These are phyloP conservation scores for Cacajao melanocephalus DNA, from an alignment of 2,797 vertebrate genomes.

Conservation along the genomic window DNA sequence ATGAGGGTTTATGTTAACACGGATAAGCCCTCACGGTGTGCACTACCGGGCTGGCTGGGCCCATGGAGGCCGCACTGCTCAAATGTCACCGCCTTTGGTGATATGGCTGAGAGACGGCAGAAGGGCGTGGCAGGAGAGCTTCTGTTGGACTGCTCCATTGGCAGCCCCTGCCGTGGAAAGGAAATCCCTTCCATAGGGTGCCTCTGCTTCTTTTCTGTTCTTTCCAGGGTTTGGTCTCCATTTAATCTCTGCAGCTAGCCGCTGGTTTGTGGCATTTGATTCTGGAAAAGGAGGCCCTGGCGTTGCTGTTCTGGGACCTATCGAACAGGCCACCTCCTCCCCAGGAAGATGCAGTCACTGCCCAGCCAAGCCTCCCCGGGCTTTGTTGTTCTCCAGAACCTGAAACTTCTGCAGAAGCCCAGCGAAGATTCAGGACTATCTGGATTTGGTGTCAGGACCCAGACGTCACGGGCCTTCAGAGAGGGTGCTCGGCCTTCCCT, in stretches of 20 bases:
- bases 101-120: conserved; percentile 87
- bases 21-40: conserved; percentile 92
- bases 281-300: not conserved
- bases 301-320: not conserved
- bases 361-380: not conserved
- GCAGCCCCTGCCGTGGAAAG: not conserved
- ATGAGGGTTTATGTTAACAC: conserved; percentile 99
- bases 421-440: not conserved
- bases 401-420: not conserved
- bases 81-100: conserved; percentile 91
- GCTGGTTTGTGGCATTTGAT: not conserved
- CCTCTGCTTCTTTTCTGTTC: not conserved
- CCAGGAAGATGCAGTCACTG: not conserved
- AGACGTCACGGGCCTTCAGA: not conserved
- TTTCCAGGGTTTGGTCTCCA: not conserved
- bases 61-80: conserved; percentile 90
- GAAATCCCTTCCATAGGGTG: not conserved
- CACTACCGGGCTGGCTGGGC: conserved; percentile 90
- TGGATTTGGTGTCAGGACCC: not conserved
- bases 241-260: not conserved
- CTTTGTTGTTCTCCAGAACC: not conserved
- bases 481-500: not conserved
- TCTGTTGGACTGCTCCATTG: conserved; percentile 43
- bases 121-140: conserved; percentile 59
- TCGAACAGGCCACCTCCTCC: not conserved